Evolutionary conservation across 2,797 vertebrate species (phyloP).

Genomic region (Ambastaia sidthimunki): DNA sequence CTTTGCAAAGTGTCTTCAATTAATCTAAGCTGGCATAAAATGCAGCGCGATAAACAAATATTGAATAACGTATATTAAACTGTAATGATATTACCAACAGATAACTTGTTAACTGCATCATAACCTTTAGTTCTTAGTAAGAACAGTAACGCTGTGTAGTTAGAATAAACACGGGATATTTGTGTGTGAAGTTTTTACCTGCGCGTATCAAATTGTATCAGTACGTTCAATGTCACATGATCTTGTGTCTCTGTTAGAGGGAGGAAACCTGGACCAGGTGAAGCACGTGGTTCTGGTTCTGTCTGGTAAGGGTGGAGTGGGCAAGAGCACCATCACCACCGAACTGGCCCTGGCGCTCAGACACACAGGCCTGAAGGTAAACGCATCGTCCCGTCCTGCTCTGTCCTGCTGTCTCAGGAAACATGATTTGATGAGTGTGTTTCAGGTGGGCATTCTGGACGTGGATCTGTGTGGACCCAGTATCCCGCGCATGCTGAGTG

Average conservation of each 20-base stretch:
- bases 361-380: slow-evolving; percentile 86
- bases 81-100: neutral
- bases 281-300: slow-evolving; percentile 86
- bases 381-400: neutral
- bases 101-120: neutral
- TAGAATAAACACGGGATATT: neutral
- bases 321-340: slow-evolving; percentile 92
- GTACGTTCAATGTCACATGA: neutral
- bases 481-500: slow-evolving; percentile 89
- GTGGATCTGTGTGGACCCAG: slow-evolving; percentile 96
- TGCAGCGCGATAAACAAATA: neutral
- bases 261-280: slow-evolving; percentile 78
- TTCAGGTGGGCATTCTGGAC: slow-evolving; percentile 94
- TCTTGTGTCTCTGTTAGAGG: neutral
- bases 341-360: slow-evolving; percentile 87
- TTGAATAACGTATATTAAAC: neutral
- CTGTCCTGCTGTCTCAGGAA: neutral
- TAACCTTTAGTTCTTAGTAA: neutral
- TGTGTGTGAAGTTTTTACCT: neutral
- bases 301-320: slow-evolving; percentile 95
- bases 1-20: neutral
- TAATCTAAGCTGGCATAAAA: neutral
- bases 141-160: neutral
- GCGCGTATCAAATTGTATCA: too few species aligned
- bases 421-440: neutral